A percentile compares a stretch with the other conserved stretches of the same genome.
Conservation (phyloP, 2,797 vertebrate species). For the Amniataba percoides region DNA sequence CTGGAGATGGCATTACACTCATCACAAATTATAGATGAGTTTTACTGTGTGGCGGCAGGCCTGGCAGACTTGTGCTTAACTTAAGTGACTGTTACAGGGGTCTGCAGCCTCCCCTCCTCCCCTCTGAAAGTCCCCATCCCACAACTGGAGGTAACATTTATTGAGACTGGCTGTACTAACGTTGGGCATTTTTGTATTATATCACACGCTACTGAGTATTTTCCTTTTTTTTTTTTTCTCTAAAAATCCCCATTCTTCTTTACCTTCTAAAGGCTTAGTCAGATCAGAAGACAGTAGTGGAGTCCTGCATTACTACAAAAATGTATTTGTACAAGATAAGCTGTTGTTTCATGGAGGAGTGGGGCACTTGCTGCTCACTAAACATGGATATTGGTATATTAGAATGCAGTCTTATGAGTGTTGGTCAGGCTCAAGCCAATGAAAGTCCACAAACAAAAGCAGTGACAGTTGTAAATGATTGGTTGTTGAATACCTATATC, state of each 20-base stretch:
- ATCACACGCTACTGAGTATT: constrained; percentile 17
- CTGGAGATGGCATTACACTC: constrained; percentile 93
- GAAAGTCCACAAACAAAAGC: constrained; percentile 46
- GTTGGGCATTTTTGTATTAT: constrained; percentile 39
- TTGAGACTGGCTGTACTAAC: constrained; percentile 37
- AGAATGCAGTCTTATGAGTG: constrained; percentile 16
- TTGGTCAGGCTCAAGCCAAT: constrained; percentile 16
- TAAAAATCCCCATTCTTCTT: constrained; percentile 17
- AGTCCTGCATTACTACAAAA: background rate
- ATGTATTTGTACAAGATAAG: constrained; percentile 14
- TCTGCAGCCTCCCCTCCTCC: constrained; percentile 56
- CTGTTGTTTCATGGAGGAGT: constrained; percentile 28
- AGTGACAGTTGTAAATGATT: constrained; percentile 50
- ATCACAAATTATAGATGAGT: constrained; percentile 92
- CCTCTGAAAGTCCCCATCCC: constrained; percentile 43
- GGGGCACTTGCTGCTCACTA: constrained; percentile 27
- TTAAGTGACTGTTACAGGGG: constrained; percentile 80
- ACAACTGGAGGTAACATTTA: constrained; percentile 47
- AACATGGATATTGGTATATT: constrained; percentile 28
- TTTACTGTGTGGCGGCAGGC: constrained; percentile 74
- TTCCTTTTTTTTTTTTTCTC: constrained; percentile 25
- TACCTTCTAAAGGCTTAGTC: constrained; percentile 20
- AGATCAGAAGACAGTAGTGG: constrained; percentile 24
- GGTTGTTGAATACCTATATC: constrained; percentile 36
- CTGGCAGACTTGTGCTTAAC: constrained; percentile 67